Base-by-base conservation (phyloP, 1,140 invertebrate species). In the Listronotus oregonensis region DNA sequence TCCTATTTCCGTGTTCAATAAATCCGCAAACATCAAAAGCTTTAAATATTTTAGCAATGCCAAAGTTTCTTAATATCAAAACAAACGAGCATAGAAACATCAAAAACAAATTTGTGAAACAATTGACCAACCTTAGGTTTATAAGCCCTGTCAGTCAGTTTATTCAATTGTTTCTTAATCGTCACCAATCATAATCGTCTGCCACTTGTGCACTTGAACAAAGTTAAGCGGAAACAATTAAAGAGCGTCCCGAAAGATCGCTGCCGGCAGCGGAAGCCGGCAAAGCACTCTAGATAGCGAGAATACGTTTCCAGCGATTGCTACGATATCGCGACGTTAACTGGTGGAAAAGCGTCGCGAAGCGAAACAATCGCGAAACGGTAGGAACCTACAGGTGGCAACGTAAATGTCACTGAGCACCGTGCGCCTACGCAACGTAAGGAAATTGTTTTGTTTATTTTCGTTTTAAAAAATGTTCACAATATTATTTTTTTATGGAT, bases 261-360 rank as follows among this genome's bases (percentile, higher is more conserved):
- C 49, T 52, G 58, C 58, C 58, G 58, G 58, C 58, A 42, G 39
- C 58, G 49, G 47, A 51, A 61, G 58, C 58, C 58, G 58, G 49
- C 58, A 43, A 46, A 59, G 37, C 58, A 52, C 46, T 63, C 40
- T 50, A 17, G 42, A 54, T 54, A 10, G 50, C 39, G 34, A 40
- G 49, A 47, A 40, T 14, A 50, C 42, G 49, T 51, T 54, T 63
- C 60, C 60, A 54, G 50, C 49, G 37, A 54, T 43, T 54, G 60
- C 60, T 63, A 27, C 39, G 60, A 63, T 44, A 51, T 63, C 60
- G 60, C 60, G 60, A 54, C 59, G 59, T 32, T 32, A 61, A 61
- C 57, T 59, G 44, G 40, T 17, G 56, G 44, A 61, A 51, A 52
- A 61, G 32, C 59, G 59, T n/a, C 44, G 31, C 15, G 12, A 31